Evolutionary conservation across 1,140 invertebrate genomes (phyloP), one percentile per base, ranked within the genome.

Genomic region (Drosophila mauritiana): DNA sequence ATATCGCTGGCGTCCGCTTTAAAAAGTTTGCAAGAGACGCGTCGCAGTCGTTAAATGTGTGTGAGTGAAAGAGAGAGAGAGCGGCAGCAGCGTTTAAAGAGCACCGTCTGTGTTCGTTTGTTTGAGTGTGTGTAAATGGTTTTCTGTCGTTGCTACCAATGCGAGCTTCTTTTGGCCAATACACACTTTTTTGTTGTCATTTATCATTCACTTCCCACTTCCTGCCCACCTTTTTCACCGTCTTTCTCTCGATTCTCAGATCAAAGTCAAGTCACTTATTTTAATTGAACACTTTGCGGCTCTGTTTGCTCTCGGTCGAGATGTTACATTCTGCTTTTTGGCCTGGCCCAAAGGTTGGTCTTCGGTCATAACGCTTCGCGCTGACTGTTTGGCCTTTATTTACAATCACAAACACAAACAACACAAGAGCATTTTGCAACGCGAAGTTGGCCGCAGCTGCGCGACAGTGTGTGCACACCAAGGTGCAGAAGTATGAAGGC

Each of bases 11-110:
- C 55, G 63, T 61, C 73, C 61, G 73, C 73, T 76, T 76, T 77
- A 69, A 59, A 69, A 77, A 77, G 40, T 58, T 77, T 77, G 69
- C 56, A 73, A 74, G 69, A 74, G 69, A 73, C 69, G 68, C 57
- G 51, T 34, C 63, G 58, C 20, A 34, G 49, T 61, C 27, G 25
- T 17, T 52, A 45, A 45, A 20, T 20, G 59, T 31, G 39, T 43
- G 22, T 31, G 46, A 20, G 36, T 17, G 49, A 61, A 49, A 54
- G 48, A 37, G 42, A n/a, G 58, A 4, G 37, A 31, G 39, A 43
- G 37, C 43, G 46, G 31, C 40, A 17, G 40, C 20, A 55, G 34
- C 39, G 25, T 52, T 52, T 17, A 34, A 51, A 51, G 49, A 61
- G 34, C 12, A n/a, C 48, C 34, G 22, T 73, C 13, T 73, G n/a